Conservation (phyloP, 1,140 invertebrate genomes). For the Parasteatoda tepidariorum region DNA sequence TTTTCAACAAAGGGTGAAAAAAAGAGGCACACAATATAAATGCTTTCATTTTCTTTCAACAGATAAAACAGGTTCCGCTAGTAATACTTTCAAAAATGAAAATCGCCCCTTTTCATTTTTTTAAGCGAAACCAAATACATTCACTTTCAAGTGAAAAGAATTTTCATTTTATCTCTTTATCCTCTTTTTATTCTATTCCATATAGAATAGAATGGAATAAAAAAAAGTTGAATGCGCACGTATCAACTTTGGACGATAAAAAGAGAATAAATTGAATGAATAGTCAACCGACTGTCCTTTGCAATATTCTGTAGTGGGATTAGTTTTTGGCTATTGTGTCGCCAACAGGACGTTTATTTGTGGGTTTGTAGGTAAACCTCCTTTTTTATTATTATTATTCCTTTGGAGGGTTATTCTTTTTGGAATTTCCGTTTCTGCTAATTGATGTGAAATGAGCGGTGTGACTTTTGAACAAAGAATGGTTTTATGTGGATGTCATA, state of each 20-base stretch:
- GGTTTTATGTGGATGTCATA: neutral
- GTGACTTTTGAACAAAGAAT: neutral
- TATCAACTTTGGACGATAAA: constrained; percentile 35
- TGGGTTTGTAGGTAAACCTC: constrained; percentile 18
- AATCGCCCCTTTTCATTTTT: constrained; percentile 21
- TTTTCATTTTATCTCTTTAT: constrained; percentile 22
- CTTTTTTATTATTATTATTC: neutral
- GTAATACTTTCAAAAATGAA: constrained; percentile 9
- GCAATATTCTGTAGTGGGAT: constrained; percentile 16
- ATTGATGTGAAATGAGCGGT: constrained; percentile 39
- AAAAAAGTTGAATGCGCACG: constrained; percentile 12
- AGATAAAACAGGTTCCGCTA: constrained; percentile 12
- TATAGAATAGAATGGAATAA: neutral
- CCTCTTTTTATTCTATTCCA: neutral
- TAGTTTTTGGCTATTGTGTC: constrained; percentile 6
- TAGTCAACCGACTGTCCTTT: constrained; percentile 42
- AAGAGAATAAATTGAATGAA: constrained; percentile 9
- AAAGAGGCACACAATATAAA: constrained; percentile 6
- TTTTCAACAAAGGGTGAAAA: constrained; percentile 2
- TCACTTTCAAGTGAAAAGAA: constrained; percentile 20
- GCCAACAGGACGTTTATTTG: constrained; percentile 45
- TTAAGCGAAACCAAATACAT: constrained; percentile 49
- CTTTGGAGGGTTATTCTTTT: neutral
- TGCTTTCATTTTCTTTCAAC: constrained; percentile 40
- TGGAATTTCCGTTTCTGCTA: constrained; percentile 33